These are phyloP conservation scores for Litoditis marina DNA, from an alignment of 2,888 invertebrate genomes.

Conservation along the genomic window DNA sequence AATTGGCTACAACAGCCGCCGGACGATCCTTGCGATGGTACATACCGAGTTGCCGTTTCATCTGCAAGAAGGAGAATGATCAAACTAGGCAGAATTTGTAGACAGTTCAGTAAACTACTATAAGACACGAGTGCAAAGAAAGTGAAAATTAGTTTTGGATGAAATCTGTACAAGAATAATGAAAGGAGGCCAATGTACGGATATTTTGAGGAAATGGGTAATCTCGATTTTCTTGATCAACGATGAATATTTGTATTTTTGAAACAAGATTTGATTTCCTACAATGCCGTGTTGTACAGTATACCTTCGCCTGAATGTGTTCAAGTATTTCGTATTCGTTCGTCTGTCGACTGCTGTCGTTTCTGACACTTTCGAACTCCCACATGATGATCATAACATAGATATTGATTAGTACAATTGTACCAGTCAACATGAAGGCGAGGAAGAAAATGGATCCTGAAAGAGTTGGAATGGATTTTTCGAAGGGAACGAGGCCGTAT, in stretches of 20 bases:
- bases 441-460: slow-evolving; percentile 36
- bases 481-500: neutral
- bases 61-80: too few species aligned
- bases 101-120: too few species aligned
- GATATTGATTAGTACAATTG: slow-evolving; percentile 41
- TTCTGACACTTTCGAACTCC: slow-evolving; percentile 45
- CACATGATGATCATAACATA: slow-evolving; percentile 51
- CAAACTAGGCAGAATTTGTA: too few species aligned
- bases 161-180: too few species aligned
- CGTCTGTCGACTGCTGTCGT: slow-evolving; percentile 40
- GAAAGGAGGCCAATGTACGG: too few species aligned
- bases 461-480: neutral
- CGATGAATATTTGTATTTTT: too few species aligned
- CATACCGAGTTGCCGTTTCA: slow-evolving; percentile 1
- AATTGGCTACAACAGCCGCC: neutral
- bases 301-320: slow-evolving; percentile 40
- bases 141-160: too few species aligned
- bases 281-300: neutral
- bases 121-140: too few species aligned
- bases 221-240: too few species aligned
- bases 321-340: slow-evolving; percentile 51
- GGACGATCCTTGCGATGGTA: slow-evolving; percentile 2
- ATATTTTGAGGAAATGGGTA: too few species aligned
- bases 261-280: too few species aligned
- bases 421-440: slow-evolving; percentile 38